Evolutionary conservation across 2,888 invertebrate species (phyloP).

Genomic region (Penaeus monodon): DNA sequence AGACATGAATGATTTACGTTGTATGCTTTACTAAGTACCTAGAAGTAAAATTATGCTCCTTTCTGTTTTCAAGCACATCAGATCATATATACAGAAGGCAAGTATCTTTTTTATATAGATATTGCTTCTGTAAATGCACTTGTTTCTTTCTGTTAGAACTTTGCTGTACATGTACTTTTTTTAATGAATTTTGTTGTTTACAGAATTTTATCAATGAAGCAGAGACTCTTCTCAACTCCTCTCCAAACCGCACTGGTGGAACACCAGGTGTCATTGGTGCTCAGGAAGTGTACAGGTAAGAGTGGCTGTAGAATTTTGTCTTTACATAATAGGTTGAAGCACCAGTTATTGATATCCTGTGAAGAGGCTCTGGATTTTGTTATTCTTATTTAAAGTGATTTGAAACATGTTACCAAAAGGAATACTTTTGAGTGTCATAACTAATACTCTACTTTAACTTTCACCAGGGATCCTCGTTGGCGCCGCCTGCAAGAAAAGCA

Average conservation of each 20-base stretch:
- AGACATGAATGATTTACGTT: neutral
- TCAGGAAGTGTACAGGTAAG: conserved; percentile 93
- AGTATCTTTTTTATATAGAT: conserved; percentile 12
- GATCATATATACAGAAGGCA: conserved; percentile 39
- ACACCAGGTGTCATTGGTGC: conserved; percentile 98
- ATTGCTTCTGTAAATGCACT: no score
- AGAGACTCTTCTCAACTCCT: conserved; percentile 77
- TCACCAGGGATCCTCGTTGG: conserved; percentile 85
- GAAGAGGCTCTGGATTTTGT: no score
- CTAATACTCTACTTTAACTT: neutral
- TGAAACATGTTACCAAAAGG: no score
- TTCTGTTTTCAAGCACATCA: conserved; percentile 49
- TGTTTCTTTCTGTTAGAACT: neutral
- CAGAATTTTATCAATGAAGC: conserved; percentile 86
- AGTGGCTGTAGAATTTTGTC: conserved; percentile 10
- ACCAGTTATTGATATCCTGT: no score
- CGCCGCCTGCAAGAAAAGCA: conserved; percentile 87
- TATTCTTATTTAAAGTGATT: no score
- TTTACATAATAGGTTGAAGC: no score
- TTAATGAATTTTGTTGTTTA: conserved; percentile 61
- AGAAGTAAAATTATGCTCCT: neutral
- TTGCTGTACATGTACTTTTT: neutral
- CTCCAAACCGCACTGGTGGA: conserved; percentile 68
- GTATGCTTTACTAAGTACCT: neutral
- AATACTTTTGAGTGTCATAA: no score